Evolutionary conservation across 2,113 vertebrate species (phyloP), one percentile per base, ranked within the genome.

Genomic region (Myanophis thanlyinensis): DNA sequence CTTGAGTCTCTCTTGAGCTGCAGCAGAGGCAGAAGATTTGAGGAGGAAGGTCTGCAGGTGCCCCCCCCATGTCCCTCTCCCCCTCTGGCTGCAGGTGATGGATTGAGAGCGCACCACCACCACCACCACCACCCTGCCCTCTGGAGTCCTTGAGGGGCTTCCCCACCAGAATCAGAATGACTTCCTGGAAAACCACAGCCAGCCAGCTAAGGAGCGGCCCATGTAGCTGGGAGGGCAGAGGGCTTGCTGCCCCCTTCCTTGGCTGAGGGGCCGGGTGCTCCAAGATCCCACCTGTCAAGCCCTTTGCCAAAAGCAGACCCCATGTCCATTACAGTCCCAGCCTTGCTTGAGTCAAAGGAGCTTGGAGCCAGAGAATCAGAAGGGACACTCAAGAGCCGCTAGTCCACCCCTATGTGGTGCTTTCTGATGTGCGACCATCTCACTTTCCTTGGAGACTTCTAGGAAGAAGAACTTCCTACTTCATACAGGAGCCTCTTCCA

Each of bases 141-240:
- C 67, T 0, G 89, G 95, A 94, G 87, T 94, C 44, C 93, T 95
- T 96, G 86, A 92, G 88, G 93, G 93, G 95, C 92, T 94, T 96
- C 95, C 94, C 93, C 91, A 85, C 73, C 87, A 95, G 96, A 95
- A 96, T 96, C 94, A 95, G 95, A 93, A 89, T 93, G 93, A 96
- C 95, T 96, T 95, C 94, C 90, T 93, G 93, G 94, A 95, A 97
- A 96, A 96, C 95, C 90, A 92, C 92, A 90, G 91, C 94, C 92
- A 90, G 91, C 94, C 12, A 92, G 52, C 92, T 94, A 92, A 93
- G 90, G 90, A 90, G 93, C 27, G 18, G 80, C 20, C 88, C 93
- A 93, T 0, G 0, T 95, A 6, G 0, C 22, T 56, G 53, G 53
- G 53, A 23, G 53, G 22, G 22, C 0, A 20, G 52, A 52, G 52